Conservation (phyloP, 2,888 invertebrate genomes). For the Deroplatys truncata region DNA sequence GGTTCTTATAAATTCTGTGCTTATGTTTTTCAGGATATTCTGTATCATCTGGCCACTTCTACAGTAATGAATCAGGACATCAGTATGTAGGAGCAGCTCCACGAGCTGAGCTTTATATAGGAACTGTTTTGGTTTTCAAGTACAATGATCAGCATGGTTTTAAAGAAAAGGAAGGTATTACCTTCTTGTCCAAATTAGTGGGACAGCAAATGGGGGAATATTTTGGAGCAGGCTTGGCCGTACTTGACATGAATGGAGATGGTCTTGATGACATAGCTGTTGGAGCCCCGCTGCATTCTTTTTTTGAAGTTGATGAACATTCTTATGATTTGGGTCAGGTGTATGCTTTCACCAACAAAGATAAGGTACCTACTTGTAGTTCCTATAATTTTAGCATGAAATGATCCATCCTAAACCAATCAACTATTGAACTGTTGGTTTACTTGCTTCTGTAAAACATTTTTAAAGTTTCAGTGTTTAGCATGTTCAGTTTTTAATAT, state of each 20-base stretch:
- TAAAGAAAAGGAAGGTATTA: background rate
- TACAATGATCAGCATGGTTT: conserved; percentile 34
- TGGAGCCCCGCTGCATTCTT: conserved; percentile 53
- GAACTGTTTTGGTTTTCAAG: conserved; percentile 27
- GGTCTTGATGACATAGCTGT: conserved; percentile 59
- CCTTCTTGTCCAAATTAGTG: conserved; percentile 36
- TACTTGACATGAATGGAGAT: conserved; percentile 61
- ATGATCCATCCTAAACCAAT: too few relatives aligned
- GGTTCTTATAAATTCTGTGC: background rate
- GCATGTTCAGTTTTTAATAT: too few relatives aligned
- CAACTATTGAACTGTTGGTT: too few relatives aligned
- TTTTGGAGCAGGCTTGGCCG: conserved; percentile 58
- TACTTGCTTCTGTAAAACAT: too few relatives aligned
- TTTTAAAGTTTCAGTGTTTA: too few relatives aligned
- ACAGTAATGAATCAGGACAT: background rate
- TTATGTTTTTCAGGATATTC: conserved; percentile 38
- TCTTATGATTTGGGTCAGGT: conserved; percentile 56
- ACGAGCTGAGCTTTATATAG: conserved; percentile 40
- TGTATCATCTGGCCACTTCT: conserved; percentile 37
- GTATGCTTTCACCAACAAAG: conserved; percentile 49
- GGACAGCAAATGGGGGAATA: conserved; percentile 59
- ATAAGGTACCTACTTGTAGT: conserved; percentile 22
- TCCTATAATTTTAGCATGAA: background rate
- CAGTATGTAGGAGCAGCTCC: conserved; percentile 53
- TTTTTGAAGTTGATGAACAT: conserved; percentile 32